These are phyloP conservation scores for Catharus fuscescens DNA, from an alignment of 2,113 vertebrate species.

Conservation along the genomic window DNA sequence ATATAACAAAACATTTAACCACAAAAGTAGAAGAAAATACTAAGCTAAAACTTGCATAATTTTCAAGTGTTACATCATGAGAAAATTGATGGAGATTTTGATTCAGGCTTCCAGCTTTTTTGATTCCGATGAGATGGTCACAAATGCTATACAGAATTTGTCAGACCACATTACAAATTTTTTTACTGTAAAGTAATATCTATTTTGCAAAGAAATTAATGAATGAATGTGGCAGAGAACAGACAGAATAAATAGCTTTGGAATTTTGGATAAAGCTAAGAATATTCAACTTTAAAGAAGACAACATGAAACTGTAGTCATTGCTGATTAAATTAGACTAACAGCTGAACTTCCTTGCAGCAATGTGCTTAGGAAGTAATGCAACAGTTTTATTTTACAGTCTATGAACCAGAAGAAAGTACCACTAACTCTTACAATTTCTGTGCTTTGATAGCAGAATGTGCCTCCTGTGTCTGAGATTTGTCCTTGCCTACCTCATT, in stretches of 20 bases:
- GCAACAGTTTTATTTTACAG: not conserved
- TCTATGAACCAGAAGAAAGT: not conserved
- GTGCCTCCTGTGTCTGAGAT: not conserved
- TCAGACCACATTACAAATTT: not conserved
- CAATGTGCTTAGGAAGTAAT: not conserved
- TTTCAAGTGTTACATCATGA: not conserved
- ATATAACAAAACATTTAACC: not conserved
- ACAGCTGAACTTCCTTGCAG: not conserved
- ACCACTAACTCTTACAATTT: not conserved
- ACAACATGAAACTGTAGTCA: not conserved
- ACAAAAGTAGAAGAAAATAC: not conserved
- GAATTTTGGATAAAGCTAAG: not conserved
- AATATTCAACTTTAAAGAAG: not conserved
- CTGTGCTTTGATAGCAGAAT: not conserved
- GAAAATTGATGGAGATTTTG: not conserved
- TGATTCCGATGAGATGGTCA: not conserved
- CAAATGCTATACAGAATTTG: not conserved
- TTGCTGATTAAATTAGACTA: not conserved
- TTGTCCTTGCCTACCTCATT: not conserved
- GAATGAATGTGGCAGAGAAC: not conserved
- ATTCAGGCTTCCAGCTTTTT: not conserved
- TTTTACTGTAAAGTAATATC: not conserved
- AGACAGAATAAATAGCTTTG: not conserved
- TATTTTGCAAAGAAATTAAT: not conserved
- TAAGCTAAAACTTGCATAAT: not conserved